Conservation (phyloP, 1,140 invertebrate genomes). For the Leptonema lineaticorne region DNA sequence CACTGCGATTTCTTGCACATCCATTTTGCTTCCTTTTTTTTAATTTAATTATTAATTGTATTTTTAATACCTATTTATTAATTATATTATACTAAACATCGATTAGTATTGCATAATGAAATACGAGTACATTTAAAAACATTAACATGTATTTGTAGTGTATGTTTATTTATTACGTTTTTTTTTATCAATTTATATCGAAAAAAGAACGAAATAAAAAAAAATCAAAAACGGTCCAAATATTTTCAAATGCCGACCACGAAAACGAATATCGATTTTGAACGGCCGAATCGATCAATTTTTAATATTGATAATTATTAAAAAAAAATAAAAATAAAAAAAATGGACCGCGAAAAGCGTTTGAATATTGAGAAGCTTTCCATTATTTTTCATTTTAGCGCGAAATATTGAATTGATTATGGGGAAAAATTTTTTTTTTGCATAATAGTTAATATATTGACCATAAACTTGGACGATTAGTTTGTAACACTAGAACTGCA, state of each 20-base stretch:
- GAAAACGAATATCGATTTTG: background rate
- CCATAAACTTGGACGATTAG: constrained; percentile 17
- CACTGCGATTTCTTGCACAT: constrained; percentile 21
- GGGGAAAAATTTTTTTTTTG: too few species aligned
- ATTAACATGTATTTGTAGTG: background rate
- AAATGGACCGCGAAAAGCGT: background rate
- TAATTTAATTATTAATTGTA: constrained; percentile 24
- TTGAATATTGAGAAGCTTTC: too few species aligned
- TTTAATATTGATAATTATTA: background rate
- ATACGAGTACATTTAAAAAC: constrained; percentile 26
- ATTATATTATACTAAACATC: constrained; percentile 36
- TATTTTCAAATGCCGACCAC: background rate
- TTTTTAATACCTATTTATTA: constrained; percentile 24
- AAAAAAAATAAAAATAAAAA: background rate
- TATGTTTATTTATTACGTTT: too few species aligned
- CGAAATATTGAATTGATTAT: too few species aligned
- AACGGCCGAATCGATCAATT: background rate
- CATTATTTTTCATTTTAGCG: background rate
- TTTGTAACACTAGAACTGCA: constrained; percentile 30
- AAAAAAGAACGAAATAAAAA: background rate
- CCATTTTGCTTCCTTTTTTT: too few species aligned
- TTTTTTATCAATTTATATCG: too few species aligned
- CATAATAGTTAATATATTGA: background rate
- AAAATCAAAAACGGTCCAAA: background rate
- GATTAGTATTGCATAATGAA: constrained; percentile 38